phyloP scores from a whole-genome alignment of 2,888 invertebrate genomes.

The Drosophila imparisetae region DNA sequence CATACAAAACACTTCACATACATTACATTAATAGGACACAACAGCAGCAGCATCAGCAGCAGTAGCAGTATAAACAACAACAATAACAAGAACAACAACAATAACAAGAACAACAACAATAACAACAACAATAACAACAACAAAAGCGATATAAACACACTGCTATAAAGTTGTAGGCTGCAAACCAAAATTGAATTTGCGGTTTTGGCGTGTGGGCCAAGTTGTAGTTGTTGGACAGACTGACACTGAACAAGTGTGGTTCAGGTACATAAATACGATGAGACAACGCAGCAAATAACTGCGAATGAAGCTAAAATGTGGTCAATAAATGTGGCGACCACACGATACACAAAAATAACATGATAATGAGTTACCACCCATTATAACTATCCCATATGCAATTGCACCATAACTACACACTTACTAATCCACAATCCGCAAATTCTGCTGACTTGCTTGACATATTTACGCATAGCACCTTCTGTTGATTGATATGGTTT shows the following conservation, averaged over 20 bases:
- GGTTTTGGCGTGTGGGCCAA: conserved; percentile 51
- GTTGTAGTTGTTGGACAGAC: conserved; percentile 27
- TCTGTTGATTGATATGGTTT: conserved; percentile 62
- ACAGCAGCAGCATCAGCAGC: background rate
- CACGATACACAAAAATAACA: conserved; percentile 27
- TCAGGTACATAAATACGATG: conserved; percentile 39
- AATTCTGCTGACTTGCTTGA: background rate
- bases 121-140: conserved; percentile 2
- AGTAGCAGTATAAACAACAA: background rate
- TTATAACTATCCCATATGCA: background rate
- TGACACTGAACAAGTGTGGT: conserved; percentile 15
- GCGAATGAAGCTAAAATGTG: conserved; percentile 78
- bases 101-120: conserved; percentile 10
- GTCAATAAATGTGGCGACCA: conserved; percentile 55
- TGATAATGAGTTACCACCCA: conserved; percentile 23
- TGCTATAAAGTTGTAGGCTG: conserved; percentile 59
- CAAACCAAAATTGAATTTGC: conserved; percentile 78
- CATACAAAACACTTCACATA: conserved; percentile 70
- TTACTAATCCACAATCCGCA: conserved; percentile 24
- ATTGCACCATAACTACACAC: background rate
- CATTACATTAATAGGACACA: conserved; percentile 68
- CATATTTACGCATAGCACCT: conserved; percentile 44
- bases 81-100: background rate
- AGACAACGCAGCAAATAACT: conserved; percentile 65
- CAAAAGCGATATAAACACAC: conserved; percentile 42